Evolutionary conservation across 1,140 invertebrate genomes (phyloP), one percentile per base, ranked within the genome.

Genomic region (Chrysomallon squamiferum): DNA sequence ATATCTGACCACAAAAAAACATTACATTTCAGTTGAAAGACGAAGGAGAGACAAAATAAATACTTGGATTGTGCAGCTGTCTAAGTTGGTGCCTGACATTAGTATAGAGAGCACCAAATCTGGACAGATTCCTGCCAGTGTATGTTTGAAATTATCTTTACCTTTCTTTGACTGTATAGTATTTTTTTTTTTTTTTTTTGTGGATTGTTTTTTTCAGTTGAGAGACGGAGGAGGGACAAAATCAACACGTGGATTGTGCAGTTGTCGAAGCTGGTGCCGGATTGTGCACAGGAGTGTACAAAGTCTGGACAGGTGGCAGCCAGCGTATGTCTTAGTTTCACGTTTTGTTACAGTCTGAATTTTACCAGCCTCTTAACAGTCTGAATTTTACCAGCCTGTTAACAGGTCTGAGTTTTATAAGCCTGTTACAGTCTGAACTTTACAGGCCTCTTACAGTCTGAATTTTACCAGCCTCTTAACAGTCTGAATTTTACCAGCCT

Each of bases 201-300:
- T n/a, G n/a, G n/a, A n/a, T n/a, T n/a, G n/a, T n/a, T 66, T 58
- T 62, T 80, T 74, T 60, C 71, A 86, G 87, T 88, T 68, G 87
- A 88, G 70, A 73, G 87, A 65, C 62, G 87, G 59, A 54, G 87
- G 62, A 87, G 94, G 74, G 95, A 97, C 78, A 97, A 97, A 89
- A 97, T 97, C 62, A 97, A 97, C 83, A 94, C 93, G 82, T 97
- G 95, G 95, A 97, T 97, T 73, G 90, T 92, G 29, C 95, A 94
- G 83, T 86, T 97, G 59, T 93, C 93, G 13, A 95, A 95, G 83
- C 90, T 96, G 15, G 83, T 88, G 1, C 87, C 87, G 45, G 87
- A 88, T 54, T 88, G 86, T 76, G 75, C 81, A 25, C 76, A 78
- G 41, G 86, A 87, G 62, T 78, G 83, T 45, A 77, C 81, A n/a